Conservation (phyloP, 1,140 invertebrate species). For the Ostrea denselamellosa region DNA sequence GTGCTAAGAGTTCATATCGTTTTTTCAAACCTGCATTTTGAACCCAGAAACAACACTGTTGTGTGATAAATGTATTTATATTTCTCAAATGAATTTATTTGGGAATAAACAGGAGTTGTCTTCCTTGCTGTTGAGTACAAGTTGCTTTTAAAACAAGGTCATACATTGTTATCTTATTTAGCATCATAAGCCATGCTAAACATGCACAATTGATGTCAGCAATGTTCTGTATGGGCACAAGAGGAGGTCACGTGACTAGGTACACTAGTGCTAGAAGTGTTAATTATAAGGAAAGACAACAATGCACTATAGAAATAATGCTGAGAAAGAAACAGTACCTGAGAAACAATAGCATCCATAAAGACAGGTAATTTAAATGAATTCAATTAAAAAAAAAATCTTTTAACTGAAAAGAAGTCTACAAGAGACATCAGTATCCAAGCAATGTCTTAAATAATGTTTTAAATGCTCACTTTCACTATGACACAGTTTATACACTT, state of each 20-base stretch:
- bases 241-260: not conserved
- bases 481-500: not conserved
- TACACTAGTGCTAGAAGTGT: not conserved
- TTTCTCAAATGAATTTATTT: too few relatives aligned
- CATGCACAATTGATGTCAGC: not conserved
- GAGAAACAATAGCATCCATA: too few relatives aligned
- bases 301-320: not conserved
- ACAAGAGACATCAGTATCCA: not conserved
- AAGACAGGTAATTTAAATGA: not conserved
- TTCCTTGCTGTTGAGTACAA: not conserved
- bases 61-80: too few relatives aligned
- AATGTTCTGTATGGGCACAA: not conserved
- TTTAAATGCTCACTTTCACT: too few relatives aligned
- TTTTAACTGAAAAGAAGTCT: not conserved
- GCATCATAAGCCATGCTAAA: not conserved
- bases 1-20: too few relatives aligned
- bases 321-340: too few relatives aligned
- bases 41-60: too few relatives aligned
- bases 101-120: not conserved
- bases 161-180: not conserved
- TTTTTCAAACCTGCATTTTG: too few relatives aligned
- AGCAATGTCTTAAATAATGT: too few relatives aligned
- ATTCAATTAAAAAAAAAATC: too few relatives aligned
- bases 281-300: not conserved
- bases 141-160: not conserved